phyloP scores from a whole-genome alignment of 2,888 invertebrate species.

The Diarsia mendica region DNA sequence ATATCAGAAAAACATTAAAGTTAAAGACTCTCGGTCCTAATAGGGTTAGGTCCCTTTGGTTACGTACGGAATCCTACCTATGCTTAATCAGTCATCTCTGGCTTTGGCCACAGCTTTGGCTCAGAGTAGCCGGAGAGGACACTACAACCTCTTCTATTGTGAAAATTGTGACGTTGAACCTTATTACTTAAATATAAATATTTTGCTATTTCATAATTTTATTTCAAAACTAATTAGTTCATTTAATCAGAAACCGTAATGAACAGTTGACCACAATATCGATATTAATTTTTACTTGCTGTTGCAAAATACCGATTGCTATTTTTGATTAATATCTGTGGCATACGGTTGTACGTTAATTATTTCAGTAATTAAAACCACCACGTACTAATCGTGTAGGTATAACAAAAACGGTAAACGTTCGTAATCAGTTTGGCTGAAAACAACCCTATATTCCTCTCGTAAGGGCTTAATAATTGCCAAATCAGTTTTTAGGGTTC shows the following conservation, averaged over 20 bases:
- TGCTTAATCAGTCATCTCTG: no score
- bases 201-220: not conserved
- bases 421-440: not conserved
- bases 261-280: no score
- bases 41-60: no score
- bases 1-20: no score
- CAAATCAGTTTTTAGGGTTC: not conserved
- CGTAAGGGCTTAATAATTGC: not conserved
- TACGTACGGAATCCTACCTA: no score
- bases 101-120: no score
- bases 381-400: not conserved
- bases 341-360: not conserved
- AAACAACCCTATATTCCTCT: not conserved
- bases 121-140: no score
- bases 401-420: not conserved
- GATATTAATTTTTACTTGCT: not conserved
- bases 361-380: slow-evolving; percentile 1
- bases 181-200: not conserved
- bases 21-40: no score
- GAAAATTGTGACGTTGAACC: not conserved
- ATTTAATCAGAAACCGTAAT: not conserved
- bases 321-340: not conserved
- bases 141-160: not conserved
- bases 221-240: not conserved
- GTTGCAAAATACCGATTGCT: not conserved